Percentiles rank a stretch among this genome's conserved stretches.
These are phyloP conservation scores for Agapornis canus DNA, from an alignment of 2,797 vertebrate genomes.

Conservation along the genomic window DNA sequence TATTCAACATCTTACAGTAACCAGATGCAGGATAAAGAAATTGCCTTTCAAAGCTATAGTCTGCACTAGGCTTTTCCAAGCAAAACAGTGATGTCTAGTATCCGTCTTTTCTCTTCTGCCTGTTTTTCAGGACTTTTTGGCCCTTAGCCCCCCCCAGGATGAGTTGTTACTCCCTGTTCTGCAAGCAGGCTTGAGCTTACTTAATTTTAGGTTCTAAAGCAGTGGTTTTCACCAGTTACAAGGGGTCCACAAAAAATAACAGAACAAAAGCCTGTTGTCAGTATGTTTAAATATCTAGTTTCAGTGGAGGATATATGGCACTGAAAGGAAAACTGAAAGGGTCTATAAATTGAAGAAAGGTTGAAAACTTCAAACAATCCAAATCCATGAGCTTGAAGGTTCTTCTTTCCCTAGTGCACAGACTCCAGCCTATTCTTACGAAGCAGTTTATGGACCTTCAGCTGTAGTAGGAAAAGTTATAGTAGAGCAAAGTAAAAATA, in stretches of 20 bases:
- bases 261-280: neutral
- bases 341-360: neutral
- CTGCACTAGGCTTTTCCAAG: neutral
- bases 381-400: neutral
- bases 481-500: neutral
- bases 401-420: neutral
- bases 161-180: neutral
- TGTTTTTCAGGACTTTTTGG: neutral
- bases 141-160: neutral
- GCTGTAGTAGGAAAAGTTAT: neutral
- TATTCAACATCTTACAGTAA: neutral
- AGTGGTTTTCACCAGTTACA: neutral
- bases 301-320: neutral
- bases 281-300: neutral
- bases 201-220: neutral
- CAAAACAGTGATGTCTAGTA: neutral
- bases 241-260: neutral
- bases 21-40: conserved; percentile 13
- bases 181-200: neutral
- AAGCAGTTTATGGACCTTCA: neutral
- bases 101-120: neutral
- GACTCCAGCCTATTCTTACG: neutral
- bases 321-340: neutral
- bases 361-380: neutral
- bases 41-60: neutral